A percentile compares a stretch with the other conserved stretches of the same genome.
Conservation (phyloP, 1,140 invertebrate genomes). For the Dysdera silvatica region DNA sequence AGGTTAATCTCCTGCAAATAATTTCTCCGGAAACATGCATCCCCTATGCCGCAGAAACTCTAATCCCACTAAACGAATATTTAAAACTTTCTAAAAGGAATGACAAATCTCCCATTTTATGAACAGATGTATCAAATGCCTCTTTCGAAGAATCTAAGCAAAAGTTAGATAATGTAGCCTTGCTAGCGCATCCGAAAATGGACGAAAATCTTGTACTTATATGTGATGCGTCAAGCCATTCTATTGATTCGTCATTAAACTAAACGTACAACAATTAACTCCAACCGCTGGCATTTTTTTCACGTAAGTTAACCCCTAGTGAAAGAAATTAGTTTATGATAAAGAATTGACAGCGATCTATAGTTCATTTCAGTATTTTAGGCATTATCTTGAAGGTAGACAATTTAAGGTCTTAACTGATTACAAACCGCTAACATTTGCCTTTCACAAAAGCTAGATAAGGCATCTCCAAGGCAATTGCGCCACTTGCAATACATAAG, state of each 20-base stretch:
- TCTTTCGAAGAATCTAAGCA: conserved; percentile 44
- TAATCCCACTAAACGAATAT: no score
- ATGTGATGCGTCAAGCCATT: conserved; percentile 21
- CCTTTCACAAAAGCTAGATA: conserved; percentile 29
- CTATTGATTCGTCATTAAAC: conserved; percentile 23
- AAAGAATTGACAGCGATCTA: conserved; percentile 36
- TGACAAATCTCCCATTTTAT: no score
- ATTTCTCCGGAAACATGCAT: no score
- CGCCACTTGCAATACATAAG: conserved; percentile 41
- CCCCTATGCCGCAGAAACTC: no score
- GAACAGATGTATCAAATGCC: no score
- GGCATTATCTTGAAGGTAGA: conserved; percentile 36
- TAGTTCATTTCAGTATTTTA: conserved; percentile 35
- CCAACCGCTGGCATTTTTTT: conserved; percentile 31
- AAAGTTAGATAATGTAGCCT: conserved; percentile 29
- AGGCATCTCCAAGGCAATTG: conserved; percentile 31
- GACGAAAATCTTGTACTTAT: conserved; percentile 6
- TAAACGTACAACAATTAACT: conserved; percentile 5
- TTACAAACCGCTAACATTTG: conserved; percentile 37
- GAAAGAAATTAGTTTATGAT: conserved; percentile 32
- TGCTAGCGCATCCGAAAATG: conserved; percentile 15
- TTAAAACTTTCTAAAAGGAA: no score
- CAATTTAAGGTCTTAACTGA: conserved; percentile 36
- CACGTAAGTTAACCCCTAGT: conserved; percentile 12
- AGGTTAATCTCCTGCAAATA: no score